Percentiles rank a stretch among this genome's conserved stretches.
These are phyloP conservation scores for Rugalucina vietnamica DNA, from an alignment of 2,888 invertebrate species.

Conservation along the genomic window DNA sequence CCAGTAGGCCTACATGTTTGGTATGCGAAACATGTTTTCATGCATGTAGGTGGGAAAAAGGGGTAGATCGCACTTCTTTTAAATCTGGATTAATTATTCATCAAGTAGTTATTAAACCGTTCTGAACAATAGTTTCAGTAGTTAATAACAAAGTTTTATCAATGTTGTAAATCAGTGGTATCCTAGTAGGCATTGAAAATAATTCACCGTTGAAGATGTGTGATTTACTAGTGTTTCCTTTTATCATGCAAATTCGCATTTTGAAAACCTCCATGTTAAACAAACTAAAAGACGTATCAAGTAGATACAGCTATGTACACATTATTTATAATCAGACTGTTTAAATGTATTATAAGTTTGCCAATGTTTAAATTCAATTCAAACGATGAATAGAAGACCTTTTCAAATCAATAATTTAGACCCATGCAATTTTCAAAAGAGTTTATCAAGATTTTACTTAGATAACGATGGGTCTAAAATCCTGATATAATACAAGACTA, in stretches of 20 bases:
- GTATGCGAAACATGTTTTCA: no score
- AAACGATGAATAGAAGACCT: neutral
- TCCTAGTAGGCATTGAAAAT: neutral
- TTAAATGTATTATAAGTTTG: neutral
- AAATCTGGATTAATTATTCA: neutral
- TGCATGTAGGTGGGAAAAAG: no score
- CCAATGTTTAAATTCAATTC: neutral
- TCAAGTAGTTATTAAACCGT: no score
- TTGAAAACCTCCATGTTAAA: neutral
- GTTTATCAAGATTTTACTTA: neutral
- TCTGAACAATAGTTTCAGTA: neutral
- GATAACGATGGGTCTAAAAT: neutral
- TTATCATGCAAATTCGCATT: neutral
- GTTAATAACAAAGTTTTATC: neutral
- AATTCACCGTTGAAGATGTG: neutral
- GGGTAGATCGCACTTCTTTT: no score
- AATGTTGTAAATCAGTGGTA: neutral
- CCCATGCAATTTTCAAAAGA: neutral
- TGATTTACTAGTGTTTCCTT: neutral
- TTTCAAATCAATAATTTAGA: neutral
- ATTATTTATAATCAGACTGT: neutral
- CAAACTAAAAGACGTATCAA: conserved; percentile 3
- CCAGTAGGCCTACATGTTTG: no score
- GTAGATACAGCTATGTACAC: neutral
- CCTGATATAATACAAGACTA: neutral